These are phyloP conservation scores for Sminthurides aquaticus DNA, from an alignment of 2,888 invertebrate species.

Conservation along the genomic window DNA sequence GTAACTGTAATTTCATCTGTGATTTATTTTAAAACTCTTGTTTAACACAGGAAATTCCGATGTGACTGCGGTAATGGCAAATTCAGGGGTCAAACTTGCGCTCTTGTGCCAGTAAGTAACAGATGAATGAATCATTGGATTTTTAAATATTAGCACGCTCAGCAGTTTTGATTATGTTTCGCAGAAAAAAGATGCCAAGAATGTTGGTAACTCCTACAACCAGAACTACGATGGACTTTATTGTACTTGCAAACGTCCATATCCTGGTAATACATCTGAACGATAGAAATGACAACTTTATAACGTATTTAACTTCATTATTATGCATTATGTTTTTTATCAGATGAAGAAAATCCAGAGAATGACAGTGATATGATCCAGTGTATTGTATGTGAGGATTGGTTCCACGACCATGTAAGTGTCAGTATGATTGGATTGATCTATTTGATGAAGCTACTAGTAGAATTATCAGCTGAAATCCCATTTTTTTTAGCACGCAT, in stretches of 20 bases:
- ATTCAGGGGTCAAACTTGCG: slow-evolving; percentile 55
- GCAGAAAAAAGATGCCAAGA: slow-evolving; percentile 56
- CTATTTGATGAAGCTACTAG: background rate
- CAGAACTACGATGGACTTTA: slow-evolving; percentile 92
- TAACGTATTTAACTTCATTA: background rate
- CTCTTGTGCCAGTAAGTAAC: slow-evolving; percentile 55
- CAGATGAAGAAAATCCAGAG: slow-evolving; percentile 49
- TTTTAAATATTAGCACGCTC: background rate
- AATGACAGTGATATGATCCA: slow-evolving; percentile 90
- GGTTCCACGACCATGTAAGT: slow-evolving; percentile 74
- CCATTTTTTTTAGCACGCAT: slow-evolving; percentile 13
- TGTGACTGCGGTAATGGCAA: slow-evolving; percentile 90
- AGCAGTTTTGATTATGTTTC: slow-evolving; percentile 22
- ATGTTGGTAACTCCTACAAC: slow-evolving; percentile 71
- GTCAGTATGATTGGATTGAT: no score
- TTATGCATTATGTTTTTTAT: background rate
- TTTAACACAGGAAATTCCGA: slow-evolving; percentile 63
- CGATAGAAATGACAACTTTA: no score
- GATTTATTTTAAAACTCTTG: no score
- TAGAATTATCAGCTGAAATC: background rate
- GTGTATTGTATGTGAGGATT: slow-evolving; percentile 93
- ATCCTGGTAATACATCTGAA: slow-evolving; percentile 62
- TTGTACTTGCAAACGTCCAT: slow-evolving; percentile 83
- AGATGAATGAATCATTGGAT: no score
- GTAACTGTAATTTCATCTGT: background rate